Conservation (phyloP, 1,140 invertebrate species). For the Euura saliciscinereae region DNA sequence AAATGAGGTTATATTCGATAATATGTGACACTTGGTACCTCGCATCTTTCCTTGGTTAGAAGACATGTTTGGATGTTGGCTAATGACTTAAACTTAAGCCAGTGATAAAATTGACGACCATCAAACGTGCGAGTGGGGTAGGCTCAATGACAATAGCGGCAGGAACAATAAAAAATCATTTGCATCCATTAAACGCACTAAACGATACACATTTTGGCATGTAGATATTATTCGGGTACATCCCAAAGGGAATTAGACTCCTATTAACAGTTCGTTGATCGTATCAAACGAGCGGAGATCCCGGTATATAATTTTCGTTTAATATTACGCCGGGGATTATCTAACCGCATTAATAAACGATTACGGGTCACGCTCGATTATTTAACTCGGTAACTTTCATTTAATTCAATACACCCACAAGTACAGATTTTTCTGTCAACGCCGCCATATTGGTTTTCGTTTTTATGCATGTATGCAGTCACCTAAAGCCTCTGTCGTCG, state of each 20-base stretch:
- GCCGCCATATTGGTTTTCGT: constrained; percentile 10
- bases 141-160: too few relatives aligned
- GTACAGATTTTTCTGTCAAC: constrained; percentile 9
- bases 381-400: neutral
- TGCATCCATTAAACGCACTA: constrained; percentile 12
- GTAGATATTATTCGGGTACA: neutral
- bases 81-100: constrained; percentile 9
- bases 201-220: constrained; percentile 11
- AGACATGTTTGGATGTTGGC: constrained; percentile 20
- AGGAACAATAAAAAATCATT: constrained; percentile 10
- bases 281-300: too few relatives aligned
- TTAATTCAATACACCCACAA: constrained; percentile 9
- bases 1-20: constrained; percentile 17
- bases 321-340: too few relatives aligned
- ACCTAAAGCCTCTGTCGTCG: neutral
- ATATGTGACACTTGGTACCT: constrained; percentile 21
- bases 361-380: neutral
- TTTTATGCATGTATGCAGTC: neutral
- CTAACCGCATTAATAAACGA: neutral
- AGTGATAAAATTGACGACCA: neutral
- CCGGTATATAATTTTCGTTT: neutral
- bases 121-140: too few relatives aligned
- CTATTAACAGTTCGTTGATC: too few relatives aligned
- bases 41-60: constrained; percentile 29
- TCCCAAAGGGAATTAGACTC: too few relatives aligned